Evolutionary conservation across 2,113 vertebrate genomes (phyloP).

Genomic region (Chaenogobius annularis): DNA sequence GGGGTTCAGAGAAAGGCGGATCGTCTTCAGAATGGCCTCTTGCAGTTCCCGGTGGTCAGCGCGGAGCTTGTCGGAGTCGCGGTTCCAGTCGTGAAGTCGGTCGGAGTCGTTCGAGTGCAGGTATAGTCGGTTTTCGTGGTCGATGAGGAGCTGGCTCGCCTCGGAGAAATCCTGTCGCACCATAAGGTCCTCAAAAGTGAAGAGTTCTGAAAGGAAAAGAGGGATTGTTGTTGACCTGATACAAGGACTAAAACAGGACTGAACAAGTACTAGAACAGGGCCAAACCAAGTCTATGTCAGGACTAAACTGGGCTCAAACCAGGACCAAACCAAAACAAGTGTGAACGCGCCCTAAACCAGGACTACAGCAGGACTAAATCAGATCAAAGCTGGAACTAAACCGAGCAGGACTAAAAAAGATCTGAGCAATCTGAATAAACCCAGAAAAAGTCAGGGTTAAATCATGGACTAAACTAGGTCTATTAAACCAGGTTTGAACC

Average conservation of each 20-base stretch:
- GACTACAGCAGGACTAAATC: neutral
- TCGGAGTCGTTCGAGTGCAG: slow-evolving; percentile 25
- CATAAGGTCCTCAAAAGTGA: slow-evolving; percentile 54
- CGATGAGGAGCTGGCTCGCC: slow-evolving; percentile 70
- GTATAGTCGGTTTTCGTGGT: slow-evolving; percentile 73
- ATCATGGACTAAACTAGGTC: no score
- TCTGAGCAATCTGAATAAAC: no score
- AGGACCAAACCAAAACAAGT: neutral
- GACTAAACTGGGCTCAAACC: neutral
- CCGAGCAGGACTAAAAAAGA: neutral
- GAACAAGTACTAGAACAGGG: neutral
- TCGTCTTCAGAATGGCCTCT: slow-evolving; percentile 51
- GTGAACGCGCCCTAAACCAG: no score
- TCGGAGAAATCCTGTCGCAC: slow-evolving; percentile 11
- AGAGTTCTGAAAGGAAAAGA: slow-evolving; percentile 18
- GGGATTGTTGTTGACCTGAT: neutral
- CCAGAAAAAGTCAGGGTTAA: no score
- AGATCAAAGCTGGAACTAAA: neutral
- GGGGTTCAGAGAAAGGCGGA: slow-evolving; percentile 72
- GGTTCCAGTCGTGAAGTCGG: slow-evolving; percentile 38
- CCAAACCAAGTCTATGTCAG: neutral
- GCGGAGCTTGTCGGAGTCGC: slow-evolving; percentile 65
- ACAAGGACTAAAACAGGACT: neutral
- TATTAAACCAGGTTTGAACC: no score
- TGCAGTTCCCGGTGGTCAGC: slow-evolving; percentile 66